Percentiles rank a stretch among this genome's conserved stretches.
Evolutionary conservation across 2,113 vertebrate genomes (phyloP).

Genomic region (Xiphophorus hellerii): DNA sequence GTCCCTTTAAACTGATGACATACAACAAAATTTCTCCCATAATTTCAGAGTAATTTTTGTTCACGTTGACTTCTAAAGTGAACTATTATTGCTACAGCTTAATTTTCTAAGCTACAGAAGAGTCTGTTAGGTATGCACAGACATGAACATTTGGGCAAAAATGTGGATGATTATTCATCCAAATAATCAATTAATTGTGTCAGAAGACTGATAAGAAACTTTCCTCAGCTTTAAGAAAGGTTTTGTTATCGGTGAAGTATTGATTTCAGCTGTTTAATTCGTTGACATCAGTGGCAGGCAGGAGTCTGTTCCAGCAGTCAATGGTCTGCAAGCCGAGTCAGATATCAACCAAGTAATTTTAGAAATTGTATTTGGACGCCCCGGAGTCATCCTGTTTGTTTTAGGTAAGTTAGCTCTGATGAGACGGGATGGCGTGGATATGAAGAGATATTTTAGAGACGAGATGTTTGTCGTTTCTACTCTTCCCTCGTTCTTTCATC

Average conservation of each 20-base stretch:
- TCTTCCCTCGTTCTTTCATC: constrained; percentile 54
- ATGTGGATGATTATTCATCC: no score
- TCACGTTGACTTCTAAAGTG: no score
- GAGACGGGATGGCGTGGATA: constrained; percentile 27
- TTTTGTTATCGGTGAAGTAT: background rate
- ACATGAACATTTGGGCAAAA: no score
- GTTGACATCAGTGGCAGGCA: background rate
- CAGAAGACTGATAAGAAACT: background rate
- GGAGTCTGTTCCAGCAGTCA: background rate
- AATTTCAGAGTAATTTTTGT: no score
- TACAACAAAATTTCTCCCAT: no score
- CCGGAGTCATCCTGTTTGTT: constrained; percentile 23
- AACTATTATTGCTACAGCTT: no score
- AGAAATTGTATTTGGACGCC: background rate
- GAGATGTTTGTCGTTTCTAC: constrained; percentile 45
- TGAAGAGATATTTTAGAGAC: constrained; percentile 23
- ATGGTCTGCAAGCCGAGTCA: background rate
- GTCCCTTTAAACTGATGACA: no score
- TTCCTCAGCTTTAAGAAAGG: background rate
- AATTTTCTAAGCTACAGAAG: no score
- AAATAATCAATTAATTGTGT: background rate
- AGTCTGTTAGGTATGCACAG: no score
- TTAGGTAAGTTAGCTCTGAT: constrained; percentile 4
- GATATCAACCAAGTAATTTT: background rate
- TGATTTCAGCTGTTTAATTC: background rate